phyloP scores from a whole-genome alignment of 2,113 vertebrate species.

The Aythya baeri region DNA sequence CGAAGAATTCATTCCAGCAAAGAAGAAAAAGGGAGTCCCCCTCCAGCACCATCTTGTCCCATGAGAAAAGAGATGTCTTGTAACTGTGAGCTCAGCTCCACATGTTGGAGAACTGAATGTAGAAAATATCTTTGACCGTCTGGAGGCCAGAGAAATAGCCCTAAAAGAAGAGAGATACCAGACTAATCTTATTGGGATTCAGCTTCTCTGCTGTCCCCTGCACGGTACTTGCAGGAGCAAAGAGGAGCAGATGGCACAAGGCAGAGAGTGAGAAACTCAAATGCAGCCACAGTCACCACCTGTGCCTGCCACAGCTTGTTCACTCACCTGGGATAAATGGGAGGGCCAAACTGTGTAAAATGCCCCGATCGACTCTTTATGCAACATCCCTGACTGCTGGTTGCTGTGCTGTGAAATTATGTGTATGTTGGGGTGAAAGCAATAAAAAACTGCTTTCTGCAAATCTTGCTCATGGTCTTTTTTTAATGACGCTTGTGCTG shows the following conservation, averaged over 20 bases:
- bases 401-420: constrained; percentile 31
- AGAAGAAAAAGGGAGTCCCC: neutral
- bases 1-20: neutral
- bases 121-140: neutral
- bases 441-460: neutral
- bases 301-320: constrained; percentile 34
- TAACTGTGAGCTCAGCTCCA: neutral
- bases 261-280: neutral
- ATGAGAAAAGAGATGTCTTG: neutral
- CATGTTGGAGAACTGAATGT: neutral
- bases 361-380: neutral
- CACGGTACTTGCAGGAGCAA: neutral
- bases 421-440: neutral
- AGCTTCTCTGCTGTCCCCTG: neutral
- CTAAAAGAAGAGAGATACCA: neutral
- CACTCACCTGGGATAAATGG: neutral
- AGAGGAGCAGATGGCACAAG: constrained; percentile 42
- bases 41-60: neutral
- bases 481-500: neutral
- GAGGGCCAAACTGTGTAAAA: neutral
- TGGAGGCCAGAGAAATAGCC: neutral
- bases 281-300: neutral
- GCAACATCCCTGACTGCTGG: constrained; percentile 1
- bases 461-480: neutral
- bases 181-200: neutral